Base-by-base conservation (phyloP, 1,140 invertebrate species). In the Leucophenga varia region DNA sequence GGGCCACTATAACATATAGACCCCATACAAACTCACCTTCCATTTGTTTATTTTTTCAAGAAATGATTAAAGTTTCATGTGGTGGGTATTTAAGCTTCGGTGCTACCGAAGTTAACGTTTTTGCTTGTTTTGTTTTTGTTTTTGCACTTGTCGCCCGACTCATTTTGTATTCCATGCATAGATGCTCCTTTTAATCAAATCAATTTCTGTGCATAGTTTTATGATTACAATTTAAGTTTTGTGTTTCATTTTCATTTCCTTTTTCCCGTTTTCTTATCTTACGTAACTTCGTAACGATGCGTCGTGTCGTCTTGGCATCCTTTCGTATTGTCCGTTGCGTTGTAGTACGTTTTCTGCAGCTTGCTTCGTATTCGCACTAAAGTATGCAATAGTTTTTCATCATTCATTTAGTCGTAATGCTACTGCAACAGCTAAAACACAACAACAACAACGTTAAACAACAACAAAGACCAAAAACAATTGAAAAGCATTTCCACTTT, bases 161-260 rank as follows among this genome's bases (percentile, higher is more conserved):
- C 57, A 70, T 70, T 69, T 70, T 48, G 59, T 49, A 70, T 70
- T 59, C 65, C 55, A 54, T 50, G 39, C 56, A 69, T 49, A 47
- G 53, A 48, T 35, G 34, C 57, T 57, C 54, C 65, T 57, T 70
- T 70, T 70, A 70, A 70, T 70, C 65, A 70, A 70, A 70, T 70
- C 65, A 70, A 70, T 70, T 70, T 70, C 59, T 55, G 47, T 56
- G 65, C 65, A 70, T 70, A 70, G 61, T 70, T 70, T 70, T 70
- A 70, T 70, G 65, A 49, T 59, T 59, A 70, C 65, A 64, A 67
- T 70, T 70, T 70, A 61, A 59, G 59, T 61, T 67, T 43, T 30
- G 8, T 34, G 8, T 34, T 34, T 34, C 13, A 9, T 7, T 22
- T 39, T 39, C 37, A 19, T 19, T 57, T 56, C 48, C 40, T 40